Evolutionary conservation across 1,140 invertebrate species (phyloP), one percentile per base, ranked within the genome.

Genomic region (Thaumetopoea pityocampa): DNA sequence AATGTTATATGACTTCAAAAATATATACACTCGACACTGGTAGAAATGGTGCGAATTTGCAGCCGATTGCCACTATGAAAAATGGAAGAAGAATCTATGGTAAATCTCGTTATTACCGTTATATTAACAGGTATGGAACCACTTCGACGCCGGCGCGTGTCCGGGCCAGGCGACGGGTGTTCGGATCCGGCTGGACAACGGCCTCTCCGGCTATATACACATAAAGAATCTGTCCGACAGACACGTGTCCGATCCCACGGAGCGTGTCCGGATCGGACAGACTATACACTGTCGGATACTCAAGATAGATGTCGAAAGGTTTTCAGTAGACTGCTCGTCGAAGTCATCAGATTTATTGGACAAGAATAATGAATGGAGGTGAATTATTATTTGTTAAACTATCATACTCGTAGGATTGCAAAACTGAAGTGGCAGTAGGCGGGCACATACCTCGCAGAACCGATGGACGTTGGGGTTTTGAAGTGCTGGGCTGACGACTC

Each of bases 181-280:
- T 0, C 89, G 93, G 40, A 87, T 97, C 1, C 88, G 93, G 0
- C 80, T 99, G 0, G 98, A 99, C 66, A 99, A 99, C 83, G 96
- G 96, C 0, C 87, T 99, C 4, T 92, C 89, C 4, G 98, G 98
- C 0, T 99, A 98, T 70, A 96, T 99, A 66, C 94, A 94, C 54
- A 94, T 97, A 27, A 97, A 97, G 74, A 97, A 97, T 79, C 86
- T 99, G 4, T 98, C 96, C 10, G 98, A 99, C 69, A 95, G 95
- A 50, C 92, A 93, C 57, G 96, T 99, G 0, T 90, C 90, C 1
- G 96, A 99, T 86, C 97, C 97, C 0, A 93, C 95, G 58, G 96
- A 99, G 41, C 86, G 98, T 49, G 97, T 99, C 0, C 87, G 91
- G 12, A 81, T 91, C 28, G 92, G 94, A 0, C 96, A 98, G 85